Conservation (phyloP, 2,113 vertebrate genomes). For the Myotis yumanensis region DNA sequence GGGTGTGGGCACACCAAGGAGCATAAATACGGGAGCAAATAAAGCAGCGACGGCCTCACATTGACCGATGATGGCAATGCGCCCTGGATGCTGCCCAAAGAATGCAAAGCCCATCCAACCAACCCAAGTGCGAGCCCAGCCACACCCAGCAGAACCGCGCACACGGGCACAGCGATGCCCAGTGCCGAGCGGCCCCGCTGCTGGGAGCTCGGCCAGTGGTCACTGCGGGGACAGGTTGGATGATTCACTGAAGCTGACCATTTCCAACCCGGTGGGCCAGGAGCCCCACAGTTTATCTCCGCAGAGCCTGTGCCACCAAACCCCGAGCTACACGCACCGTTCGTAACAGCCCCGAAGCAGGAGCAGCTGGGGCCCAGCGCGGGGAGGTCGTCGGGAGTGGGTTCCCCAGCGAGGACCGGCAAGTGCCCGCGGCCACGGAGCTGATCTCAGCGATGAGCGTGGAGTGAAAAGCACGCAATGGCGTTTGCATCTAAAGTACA, state of each 20-base stretch:
- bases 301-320: not conserved
- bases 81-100: not conserved
- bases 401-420: not conserved
- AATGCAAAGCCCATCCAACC: not conserved
- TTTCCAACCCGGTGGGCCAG: not conserved
- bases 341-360: not conserved
- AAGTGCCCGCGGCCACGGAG: not conserved
- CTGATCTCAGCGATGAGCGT: not conserved
- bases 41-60: not conserved
- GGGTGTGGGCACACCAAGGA: not conserved
- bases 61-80: not conserved
- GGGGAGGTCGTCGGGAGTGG: not conserved
- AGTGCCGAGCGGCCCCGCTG: not conserved
- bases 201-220: not conserved
- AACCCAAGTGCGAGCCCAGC: not conserved
- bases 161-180: not conserved
- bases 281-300: not conserved
- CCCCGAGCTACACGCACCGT: too few relatives aligned
- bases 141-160: not conserved
- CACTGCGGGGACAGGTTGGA: not conserved
- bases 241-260: not conserved
- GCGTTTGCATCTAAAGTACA: too few relatives aligned
- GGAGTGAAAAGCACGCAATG: not conserved
- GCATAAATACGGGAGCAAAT: fast-evolving
- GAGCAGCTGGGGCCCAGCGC: not conserved